A percentile compares a stretch with the other conserved stretches of the same genome.
Evolutionary conservation across 2,113 vertebrate genomes (phyloP).

Genomic region (Chloroceryle aenea): DNA sequence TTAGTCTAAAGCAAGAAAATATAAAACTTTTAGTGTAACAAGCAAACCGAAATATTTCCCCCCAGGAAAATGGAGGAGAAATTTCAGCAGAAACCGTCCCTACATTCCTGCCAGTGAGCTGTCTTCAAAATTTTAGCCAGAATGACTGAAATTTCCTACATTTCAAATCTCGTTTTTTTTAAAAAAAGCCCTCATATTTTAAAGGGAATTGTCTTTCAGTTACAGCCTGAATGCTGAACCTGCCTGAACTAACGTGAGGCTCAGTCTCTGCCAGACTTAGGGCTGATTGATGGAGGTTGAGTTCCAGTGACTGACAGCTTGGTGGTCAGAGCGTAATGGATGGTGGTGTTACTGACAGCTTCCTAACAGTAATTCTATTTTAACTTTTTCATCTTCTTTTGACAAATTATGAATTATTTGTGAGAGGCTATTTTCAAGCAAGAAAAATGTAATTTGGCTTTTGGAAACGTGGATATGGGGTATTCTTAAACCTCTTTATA

Average conservation of each 20-base stretch:
- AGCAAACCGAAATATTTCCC: not conserved
- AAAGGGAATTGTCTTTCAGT: not conserved
- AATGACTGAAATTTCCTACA: not conserved
- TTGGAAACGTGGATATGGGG: not conserved
- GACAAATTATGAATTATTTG: not conserved
- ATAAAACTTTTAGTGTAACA: not conserved
- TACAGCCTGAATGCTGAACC: not conserved
- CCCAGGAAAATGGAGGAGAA: not conserved
- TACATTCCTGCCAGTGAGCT: not conserved
- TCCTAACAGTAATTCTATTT: not conserved
- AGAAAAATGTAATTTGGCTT: not conserved
- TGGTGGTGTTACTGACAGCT: not conserved
- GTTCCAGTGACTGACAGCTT: not conserved
- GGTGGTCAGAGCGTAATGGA: not conserved
- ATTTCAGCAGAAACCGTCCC: not conserved
- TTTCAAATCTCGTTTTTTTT: not conserved
- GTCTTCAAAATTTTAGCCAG: not conserved
- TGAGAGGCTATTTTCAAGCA: not conserved
- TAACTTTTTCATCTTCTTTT: not conserved
- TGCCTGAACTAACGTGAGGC: not conserved
- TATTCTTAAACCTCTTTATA: not conserved
- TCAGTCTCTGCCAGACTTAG: not conserved
- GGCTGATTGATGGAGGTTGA: not conserved
- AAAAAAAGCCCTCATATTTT: fast-evolving
- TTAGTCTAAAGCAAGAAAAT: not conserved